These are phyloP conservation scores for Chionodraco myersi DNA, from an alignment of 2,113 vertebrate species.

Conservation along the genomic window DNA sequence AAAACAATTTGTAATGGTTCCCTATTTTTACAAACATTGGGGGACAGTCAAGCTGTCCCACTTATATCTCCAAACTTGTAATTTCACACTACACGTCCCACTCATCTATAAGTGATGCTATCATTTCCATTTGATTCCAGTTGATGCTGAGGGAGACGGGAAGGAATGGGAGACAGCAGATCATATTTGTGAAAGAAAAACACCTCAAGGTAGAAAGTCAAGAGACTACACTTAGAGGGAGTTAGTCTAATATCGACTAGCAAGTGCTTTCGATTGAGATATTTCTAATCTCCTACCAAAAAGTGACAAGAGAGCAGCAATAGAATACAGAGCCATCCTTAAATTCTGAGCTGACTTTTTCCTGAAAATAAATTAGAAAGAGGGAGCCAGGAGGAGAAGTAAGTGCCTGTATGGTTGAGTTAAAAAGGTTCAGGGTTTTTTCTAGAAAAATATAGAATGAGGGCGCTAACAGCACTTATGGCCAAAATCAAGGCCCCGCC, in stretches of 20 bases:
- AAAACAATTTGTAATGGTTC: no score
- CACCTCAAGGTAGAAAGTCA: not conserved
- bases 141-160: constrained; percentile 22
- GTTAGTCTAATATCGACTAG: not conserved
- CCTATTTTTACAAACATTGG: no score
- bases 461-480: no score
- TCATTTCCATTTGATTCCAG: constrained; percentile 48
- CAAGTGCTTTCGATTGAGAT: not conserved
- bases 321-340: not conserved
- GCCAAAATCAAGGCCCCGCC: no score
- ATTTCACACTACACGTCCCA: constrained; percentile 38
- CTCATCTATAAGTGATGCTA: constrained; percentile 59
- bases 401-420: not conserved
- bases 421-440: not conserved
- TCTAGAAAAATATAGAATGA: no score
- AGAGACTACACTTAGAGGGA: not conserved
- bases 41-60: constrained; percentile 31
- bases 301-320: constrained; percentile 7
- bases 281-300: constrained; percentile 2
- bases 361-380: constrained; percentile 3
- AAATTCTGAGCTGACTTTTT: not conserved
- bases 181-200: constrained; percentile 13
- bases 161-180: constrained; percentile 10
- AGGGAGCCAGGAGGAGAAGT: not conserved
- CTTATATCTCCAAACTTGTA: constrained; percentile 60